Evolutionary conservation across 2,113 vertebrate species (phyloP), one percentile per base, ranked within the genome.

Genomic region (Aspidoscelis tigris): DNA sequence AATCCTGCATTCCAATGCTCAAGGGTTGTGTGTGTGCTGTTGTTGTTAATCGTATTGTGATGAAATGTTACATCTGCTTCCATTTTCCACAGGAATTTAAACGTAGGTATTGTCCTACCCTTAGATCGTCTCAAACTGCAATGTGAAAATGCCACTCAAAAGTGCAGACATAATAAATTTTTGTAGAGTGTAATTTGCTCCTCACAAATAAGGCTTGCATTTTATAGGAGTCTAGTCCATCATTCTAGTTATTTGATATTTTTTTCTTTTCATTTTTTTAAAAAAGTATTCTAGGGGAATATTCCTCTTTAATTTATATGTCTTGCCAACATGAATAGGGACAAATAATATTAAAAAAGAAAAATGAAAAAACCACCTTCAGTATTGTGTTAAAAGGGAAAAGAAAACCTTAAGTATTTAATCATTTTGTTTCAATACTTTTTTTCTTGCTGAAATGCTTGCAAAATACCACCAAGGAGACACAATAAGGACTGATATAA

Each of bases 401-500:
- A 70, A 43, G 66, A 76, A 11, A 39, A 83, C 65, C 41, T 12
- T 47, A 89, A 76, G 0, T 68, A 89, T 73, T 81, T 88, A 92
- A 91, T 81, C 43, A 2, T 88, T 69, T 88, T 90, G 70, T 88
- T 90, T 86, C 69, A 79, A 68, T 69, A 84, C 78, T 86, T 0
- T 73, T 89, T 80, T 86, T 55, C 55, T 88, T 41, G 33, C 71
- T 73, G 84, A 91, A 89, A 80, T n/a, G 64, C 11, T 69, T 50
- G 76, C 39, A 55, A 89, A 75, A 89, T 68, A 53, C 50, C 77
- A 69, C 69, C 79, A 89, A 89, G 41, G 83, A 88, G n/a, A 88
- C 18, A 66, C 91, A 89, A 89, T 76, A 91, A 89, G 91, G 93
- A 79, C 88, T 90, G 81, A 89, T 91, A 94, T 94, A 95, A 94